A percentile compares a stretch with the other conserved stretches of the same genome.
Evolutionary conservation across 2,113 vertebrate genomes (phyloP).

Genomic region (Dendropsophus ebraccatus): DNA sequence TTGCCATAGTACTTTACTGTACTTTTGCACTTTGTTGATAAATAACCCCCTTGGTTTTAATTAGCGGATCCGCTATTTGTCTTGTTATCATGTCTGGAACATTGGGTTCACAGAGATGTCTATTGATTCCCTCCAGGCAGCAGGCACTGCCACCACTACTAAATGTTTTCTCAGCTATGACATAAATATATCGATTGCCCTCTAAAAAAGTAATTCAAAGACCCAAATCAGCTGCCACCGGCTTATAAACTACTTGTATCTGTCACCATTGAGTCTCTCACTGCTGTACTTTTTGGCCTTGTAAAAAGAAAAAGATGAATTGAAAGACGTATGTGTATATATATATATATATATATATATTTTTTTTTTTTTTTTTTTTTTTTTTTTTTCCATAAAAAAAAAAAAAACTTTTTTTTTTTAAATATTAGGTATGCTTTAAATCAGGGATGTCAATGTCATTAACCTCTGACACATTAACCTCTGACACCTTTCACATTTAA

Average conservation of each 20-base stretch:
- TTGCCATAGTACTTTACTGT: neutral
- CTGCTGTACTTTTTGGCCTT: too few relatives aligned
- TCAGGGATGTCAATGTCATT: too few relatives aligned
- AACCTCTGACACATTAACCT: slow-evolving; percentile 14
- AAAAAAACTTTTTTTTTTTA: too few relatives aligned
- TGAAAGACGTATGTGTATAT: too few relatives aligned
- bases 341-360: too few relatives aligned
- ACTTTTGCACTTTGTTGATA: neutral
- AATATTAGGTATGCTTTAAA: too few relatives aligned
- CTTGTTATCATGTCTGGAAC: slow-evolving; percentile 1
- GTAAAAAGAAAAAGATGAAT: too few relatives aligned
- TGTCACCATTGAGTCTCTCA: neutral
- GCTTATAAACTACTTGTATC: neutral
- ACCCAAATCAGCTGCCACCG: neutral
- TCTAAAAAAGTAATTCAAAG: neutral
- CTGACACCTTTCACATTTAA: neutral
- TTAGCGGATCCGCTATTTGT: neutral
- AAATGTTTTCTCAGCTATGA: slow-evolving; percentile 26
- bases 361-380: too few relatives aligned
- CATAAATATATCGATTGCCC: slow-evolving; percentile 39
- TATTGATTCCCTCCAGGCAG: slow-evolving; percentile 19
- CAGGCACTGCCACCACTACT: neutral
- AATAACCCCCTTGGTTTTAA: neutral
- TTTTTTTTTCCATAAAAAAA: too few relatives aligned
- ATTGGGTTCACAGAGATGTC: neutral